A percentile compares a stretch with the other conserved stretches of the same genome.
These are phyloP conservation scores for Cybosia mesomella DNA, from an alignment of 2,888 invertebrate species.

Conservation along the genomic window DNA sequence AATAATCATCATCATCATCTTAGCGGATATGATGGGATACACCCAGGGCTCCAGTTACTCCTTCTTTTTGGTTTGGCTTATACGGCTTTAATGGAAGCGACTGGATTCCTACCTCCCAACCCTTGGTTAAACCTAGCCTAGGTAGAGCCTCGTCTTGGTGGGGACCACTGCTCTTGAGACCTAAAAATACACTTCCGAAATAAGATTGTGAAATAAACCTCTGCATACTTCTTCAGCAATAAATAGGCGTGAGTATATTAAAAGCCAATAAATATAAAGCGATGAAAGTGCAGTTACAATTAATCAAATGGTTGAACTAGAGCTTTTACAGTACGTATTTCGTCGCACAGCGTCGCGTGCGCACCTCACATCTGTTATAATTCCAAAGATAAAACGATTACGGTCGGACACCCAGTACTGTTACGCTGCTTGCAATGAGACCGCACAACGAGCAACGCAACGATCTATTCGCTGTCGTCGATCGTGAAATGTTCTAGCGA, in stretches of 20 bases:
- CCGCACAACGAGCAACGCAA: conserved; percentile 25
- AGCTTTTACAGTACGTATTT: conserved; percentile 21
- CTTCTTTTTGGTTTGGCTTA: no score
- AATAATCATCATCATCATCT: no score
- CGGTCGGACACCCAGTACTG: conserved; percentile 40
- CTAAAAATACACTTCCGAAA: neutral
- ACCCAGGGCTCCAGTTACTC: no score
- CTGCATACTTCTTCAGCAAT: neutral
- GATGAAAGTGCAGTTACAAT: conserved; percentile 51
- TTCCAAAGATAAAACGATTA: conserved; percentile 56
- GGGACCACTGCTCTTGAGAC: no score
- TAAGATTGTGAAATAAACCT: neutral
- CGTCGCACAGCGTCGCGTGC: conserved; percentile 60
- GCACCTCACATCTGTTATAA: conserved; percentile 56
- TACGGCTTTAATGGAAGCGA: no score
- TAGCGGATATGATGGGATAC: no score
- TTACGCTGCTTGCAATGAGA: conserved; percentile 39
- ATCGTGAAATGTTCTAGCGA: conserved; percentile 18
- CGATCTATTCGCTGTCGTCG: conserved; percentile 25
- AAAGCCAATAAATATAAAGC: conserved; percentile 40
- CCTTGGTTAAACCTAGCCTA: no score
- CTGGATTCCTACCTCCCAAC: no score
- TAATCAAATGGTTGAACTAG: conserved; percentile 49
- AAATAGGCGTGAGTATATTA: neutral
- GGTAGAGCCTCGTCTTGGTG: no score